Evolutionary conservation across 2,888 invertebrate genomes (phyloP), one percentile per base, ranked within the genome.

Genomic region (Pyrrhosoma nymphula): DNA sequence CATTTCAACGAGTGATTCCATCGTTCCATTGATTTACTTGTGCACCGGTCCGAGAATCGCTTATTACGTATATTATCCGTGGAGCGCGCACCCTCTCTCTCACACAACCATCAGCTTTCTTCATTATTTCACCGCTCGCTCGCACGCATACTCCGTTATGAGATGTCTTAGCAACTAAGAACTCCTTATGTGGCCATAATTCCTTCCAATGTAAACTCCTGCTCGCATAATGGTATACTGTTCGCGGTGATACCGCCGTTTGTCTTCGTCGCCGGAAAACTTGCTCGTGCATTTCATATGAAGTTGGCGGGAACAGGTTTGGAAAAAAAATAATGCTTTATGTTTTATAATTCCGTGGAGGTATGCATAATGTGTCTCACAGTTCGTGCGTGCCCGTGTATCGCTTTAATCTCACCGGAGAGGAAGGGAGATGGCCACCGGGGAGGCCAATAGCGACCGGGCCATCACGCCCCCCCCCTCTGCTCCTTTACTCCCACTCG

Each of bases 181-280:
- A 82, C 16, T 82, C 82, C 82, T 82, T 82, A 82, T 82, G 82
- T 30, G 82, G 82, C 82, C 82, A 82, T 82, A 82, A 82, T 82
- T 82, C 82, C 82, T 35, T 35, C 82, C 82, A 82, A 82, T 82
- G 82, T 82, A 82, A 82, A 82, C 82, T 82, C 35, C 30, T 82
- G 35, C 82, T 82, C 82, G 35, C 82, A 82, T 82, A 35, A 82
- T 82, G 82, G 82, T 82, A 82, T 82, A 82, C 82, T 82, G 82
- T 82, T 82, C 82, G 82, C 82, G 82, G 82, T 82, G 82, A 82
- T 82, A 23, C 82, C 82, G 82, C 82, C 30, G 35, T 82, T 82
- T 82, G 82, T 82, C 82, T 82, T 82, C 82, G 82, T 82, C 82
- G 30, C 82, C 82, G 10, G 82, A 18, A 82, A 82, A 82, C 82